Base-by-base conservation (phyloP, 2,888 invertebrate genomes). In the Biston stratarius region DNA sequence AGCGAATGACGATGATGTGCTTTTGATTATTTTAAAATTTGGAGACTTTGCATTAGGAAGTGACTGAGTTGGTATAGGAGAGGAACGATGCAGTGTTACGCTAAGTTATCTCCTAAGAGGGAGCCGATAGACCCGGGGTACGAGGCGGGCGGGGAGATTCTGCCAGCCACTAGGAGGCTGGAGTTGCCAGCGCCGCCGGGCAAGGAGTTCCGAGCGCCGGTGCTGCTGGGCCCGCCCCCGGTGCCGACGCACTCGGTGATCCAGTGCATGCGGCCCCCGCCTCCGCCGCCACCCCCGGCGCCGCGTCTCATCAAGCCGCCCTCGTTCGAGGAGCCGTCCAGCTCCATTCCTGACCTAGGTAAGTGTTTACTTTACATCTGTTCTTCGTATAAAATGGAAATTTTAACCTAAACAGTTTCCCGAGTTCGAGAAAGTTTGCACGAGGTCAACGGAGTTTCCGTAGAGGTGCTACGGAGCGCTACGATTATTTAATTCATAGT, bases 311-410 rank as follows among this genome's bases (percentile, higher is more conserved):
- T 91, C 85, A 93, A 92, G 77, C 92, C 91, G 44, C 94, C 94
- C 57, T 88, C 92, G 76, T 95, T 96, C 86, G 97, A 97, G 91
- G 97, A 97, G 88, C 97, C 97, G 11, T 96, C 97, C 76, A 97
- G 97, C 93, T 97, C 97, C 79, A 97, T 97, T 88, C 97, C 97
- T 74, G 97, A 97, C 95, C 95, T 97, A 94, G 97, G 97, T 97
- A 86, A 96, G 97, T 94, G 64, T 10, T 33, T 47, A 36, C 33
- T 14, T 58, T 56, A 56, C 45, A 52, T 40, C 10, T 24, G 8
- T 10, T 33, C 7, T 6, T 53, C 12, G 47, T 14, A 40, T 52
- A 0, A 48, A 40, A 57, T 61, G 12, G 5, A 38, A 55, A 36
- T 48, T 15, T 38, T 47, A 24, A 24, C 12, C 8, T 15, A 40